Conservation (phyloP, 2,888 invertebrate genomes). For the Pelosia muscerda region DNA sequence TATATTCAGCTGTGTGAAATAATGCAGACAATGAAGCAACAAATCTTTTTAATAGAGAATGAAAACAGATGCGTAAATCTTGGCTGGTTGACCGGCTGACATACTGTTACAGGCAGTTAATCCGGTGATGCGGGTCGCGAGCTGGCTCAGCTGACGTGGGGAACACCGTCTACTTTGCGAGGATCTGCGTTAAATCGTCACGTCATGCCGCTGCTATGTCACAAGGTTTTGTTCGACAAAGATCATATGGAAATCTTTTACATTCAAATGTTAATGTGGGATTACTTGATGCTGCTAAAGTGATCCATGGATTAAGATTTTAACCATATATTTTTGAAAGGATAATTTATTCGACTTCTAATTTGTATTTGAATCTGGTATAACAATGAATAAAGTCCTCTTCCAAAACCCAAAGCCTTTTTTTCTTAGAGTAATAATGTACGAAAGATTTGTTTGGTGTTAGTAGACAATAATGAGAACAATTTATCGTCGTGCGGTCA, state of each 20-base stretch:
- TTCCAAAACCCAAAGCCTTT: slow-evolving; percentile 5
- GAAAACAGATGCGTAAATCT: slow-evolving; percentile 80
- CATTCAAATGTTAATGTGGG: slow-evolving; percentile 50
- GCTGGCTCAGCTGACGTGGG: slow-evolving; percentile 71
- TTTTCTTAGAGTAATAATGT: slow-evolving; percentile 29
- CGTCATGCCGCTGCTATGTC: slow-evolving; percentile 62
- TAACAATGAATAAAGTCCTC: neutral
- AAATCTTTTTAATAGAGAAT: slow-evolving; percentile 68
- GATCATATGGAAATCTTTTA: slow-evolving; percentile 49
- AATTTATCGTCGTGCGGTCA: slow-evolving; percentile 52
- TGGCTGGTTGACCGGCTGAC: slow-evolving; percentile 75
- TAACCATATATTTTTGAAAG: slow-evolving; percentile 18
- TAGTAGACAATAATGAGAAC: slow-evolving; percentile 39
- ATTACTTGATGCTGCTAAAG: slow-evolving; percentile 35
- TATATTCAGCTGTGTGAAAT: slow-evolving; percentile 34
- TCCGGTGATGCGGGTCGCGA: slow-evolving; percentile 79
- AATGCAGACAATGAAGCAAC: slow-evolving; percentile 45
- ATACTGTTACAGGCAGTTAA: slow-evolving; percentile 83
- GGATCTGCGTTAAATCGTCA: slow-evolving; percentile 67
- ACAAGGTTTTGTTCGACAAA: slow-evolving; percentile 48
- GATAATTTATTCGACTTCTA: slow-evolving; percentile 13
- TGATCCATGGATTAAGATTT: slow-evolving; percentile 21
- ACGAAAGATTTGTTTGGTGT: slow-evolving; percentile 38
- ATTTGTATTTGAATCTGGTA: neutral
- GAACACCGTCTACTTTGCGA: slow-evolving; percentile 65